phyloP scores from a whole-genome alignment of 2,113 vertebrate genomes.

The Scolopax mira region DNA sequence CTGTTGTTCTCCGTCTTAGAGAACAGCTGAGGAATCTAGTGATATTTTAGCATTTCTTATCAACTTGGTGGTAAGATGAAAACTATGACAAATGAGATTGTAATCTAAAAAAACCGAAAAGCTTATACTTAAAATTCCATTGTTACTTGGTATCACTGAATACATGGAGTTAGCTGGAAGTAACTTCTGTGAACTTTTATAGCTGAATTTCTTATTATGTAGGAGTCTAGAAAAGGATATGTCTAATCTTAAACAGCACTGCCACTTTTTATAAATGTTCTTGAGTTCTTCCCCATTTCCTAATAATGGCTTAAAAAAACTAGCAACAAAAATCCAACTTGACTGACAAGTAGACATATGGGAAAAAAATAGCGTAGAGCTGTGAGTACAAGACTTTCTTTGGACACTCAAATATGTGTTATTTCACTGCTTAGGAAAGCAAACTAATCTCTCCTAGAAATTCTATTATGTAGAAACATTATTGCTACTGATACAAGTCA shows the following conservation, averaged over 20 bases:
- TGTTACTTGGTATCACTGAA: fast-evolving
- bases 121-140: not conserved
- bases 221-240: not conserved
- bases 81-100: not conserved
- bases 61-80: not conserved
- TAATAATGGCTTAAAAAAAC: not conserved
- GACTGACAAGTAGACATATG: not conserved
- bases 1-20: not conserved
- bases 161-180: not conserved
- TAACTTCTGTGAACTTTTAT: not conserved
- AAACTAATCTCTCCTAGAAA: constrained; percentile 29
- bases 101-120: not conserved
- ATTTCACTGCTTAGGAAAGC: constrained; percentile 18
- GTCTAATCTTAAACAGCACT: not conserved
- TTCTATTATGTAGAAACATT: not conserved
- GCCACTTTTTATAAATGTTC: not conserved
- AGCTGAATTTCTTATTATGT: not conserved
- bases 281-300: not conserved
- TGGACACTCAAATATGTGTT: not conserved
- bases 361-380: not conserved
- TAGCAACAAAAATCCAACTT: not conserved
- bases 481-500: not conserved
- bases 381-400: not conserved
- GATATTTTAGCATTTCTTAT: not conserved
- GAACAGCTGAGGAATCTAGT: not conserved